phyloP scores from a whole-genome alignment of 2,113 vertebrate species.

The Rhea americana region DNA sequence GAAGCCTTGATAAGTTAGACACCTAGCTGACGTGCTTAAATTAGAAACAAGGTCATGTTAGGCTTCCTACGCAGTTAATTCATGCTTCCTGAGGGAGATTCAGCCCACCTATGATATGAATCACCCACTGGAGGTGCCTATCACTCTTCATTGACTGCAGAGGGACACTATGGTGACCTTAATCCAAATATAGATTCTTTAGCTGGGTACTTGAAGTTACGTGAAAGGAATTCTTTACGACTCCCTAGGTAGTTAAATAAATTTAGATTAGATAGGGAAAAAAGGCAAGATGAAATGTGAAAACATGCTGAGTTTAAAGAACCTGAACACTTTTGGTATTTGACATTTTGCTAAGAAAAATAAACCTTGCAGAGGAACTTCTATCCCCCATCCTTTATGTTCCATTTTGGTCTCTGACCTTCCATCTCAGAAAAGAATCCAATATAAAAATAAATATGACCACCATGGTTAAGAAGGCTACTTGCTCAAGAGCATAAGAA shows the following conservation, averaged over 20 bases:
- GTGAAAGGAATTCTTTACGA: not conserved
- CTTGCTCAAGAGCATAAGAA: not conserved
- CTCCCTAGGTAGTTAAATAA: not conserved
- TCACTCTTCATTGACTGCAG: not conserved
- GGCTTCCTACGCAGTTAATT: slow-evolving; percentile 1
- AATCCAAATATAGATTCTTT: not conserved
- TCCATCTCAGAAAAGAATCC: not conserved
- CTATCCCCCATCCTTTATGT: not conserved
- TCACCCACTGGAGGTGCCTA: not conserved
- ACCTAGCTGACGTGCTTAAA: slow-evolving; percentile 5
- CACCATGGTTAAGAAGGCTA: not conserved
- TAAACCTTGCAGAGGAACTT: not conserved
- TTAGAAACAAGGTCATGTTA: slow-evolving; percentile 37
- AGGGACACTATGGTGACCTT: slow-evolving; percentile 5
- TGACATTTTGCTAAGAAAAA: not conserved
- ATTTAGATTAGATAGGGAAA: not conserved
- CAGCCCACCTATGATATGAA: slow-evolving; percentile 7
- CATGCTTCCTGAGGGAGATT: not conserved
- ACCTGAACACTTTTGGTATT: not conserved
- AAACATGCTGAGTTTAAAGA: not conserved
- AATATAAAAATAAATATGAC: not conserved
- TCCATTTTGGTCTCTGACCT: not conserved
- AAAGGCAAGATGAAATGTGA: not conserved
- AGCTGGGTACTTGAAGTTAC: not conserved
- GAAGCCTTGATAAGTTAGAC: not conserved